Evolutionary conservation across 1,140 invertebrate species (phyloP).

Genomic region (Penaeus chinensis): DNA sequence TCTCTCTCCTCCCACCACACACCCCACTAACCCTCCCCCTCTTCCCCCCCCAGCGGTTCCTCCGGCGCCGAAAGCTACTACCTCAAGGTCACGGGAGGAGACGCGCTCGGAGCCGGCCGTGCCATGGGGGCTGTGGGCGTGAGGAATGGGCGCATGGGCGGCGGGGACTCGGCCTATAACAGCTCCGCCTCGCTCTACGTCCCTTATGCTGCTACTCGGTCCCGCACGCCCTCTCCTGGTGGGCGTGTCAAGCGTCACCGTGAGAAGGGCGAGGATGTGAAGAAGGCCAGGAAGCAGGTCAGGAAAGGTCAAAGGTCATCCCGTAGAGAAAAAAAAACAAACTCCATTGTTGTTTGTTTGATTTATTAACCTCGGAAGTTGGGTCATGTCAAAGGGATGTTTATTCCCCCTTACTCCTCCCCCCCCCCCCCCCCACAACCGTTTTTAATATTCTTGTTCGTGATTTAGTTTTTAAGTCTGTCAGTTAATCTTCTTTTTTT

Average conservation of each 20-base stretch:
- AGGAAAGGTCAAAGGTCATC: neutral
- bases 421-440: too few relatives aligned
- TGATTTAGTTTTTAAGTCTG: too few relatives aligned
- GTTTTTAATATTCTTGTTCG: too few relatives aligned
- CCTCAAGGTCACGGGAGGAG: slow-evolving; percentile 24
- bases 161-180: slow-evolving; percentile 39
- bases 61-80: slow-evolving; percentile 21
- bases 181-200: slow-evolving; percentile 44
- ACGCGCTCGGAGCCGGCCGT: neutral
- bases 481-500: too few relatives aligned
- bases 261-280: slow-evolving; percentile 66
- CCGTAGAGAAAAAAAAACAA: too few relatives aligned
- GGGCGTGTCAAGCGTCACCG: slow-evolving; percentile 13
- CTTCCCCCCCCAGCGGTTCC: neutral
- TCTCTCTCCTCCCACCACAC: too few relatives aligned
- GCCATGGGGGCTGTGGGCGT: neutral
- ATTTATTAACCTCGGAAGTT: too few relatives aligned
- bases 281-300: slow-evolving; percentile 67
- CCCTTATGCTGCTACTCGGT: slow-evolving; percentile 22
- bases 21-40: neutral
- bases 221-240: slow-evolving; percentile 44
- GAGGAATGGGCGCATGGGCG: slow-evolving; percentile 42
- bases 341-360: too few relatives aligned
- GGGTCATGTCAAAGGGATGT: too few relatives aligned
- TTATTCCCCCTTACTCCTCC: too few relatives aligned